Conservation (phyloP, 2,888 invertebrate species). For the Iphiclides podalirius region DNA sequence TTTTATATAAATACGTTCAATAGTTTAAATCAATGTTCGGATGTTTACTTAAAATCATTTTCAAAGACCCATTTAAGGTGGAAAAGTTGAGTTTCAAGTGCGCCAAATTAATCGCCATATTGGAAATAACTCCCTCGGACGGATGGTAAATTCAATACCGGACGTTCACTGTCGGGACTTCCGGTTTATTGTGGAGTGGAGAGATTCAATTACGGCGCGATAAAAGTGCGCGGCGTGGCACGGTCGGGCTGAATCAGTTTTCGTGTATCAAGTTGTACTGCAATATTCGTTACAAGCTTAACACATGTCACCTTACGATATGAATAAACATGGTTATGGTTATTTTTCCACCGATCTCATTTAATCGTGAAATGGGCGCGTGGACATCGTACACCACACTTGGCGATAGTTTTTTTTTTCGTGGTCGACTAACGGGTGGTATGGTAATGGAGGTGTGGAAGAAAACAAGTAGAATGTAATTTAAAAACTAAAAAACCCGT, state of each 20-base stretch:
- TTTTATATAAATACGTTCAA: too few species aligned
- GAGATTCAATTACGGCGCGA: conserved; percentile 74
- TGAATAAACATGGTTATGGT: not conserved
- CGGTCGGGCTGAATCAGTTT: conserved; percentile 28
- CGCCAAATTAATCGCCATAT: conserved; percentile 42
- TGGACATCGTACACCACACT: too few species aligned
- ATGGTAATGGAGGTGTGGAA: too few species aligned
- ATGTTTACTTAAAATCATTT: conserved; percentile 10
- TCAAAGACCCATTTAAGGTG: not conserved
- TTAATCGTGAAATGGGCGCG: not conserved
- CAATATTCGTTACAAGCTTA: not conserved
- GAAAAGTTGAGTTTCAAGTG: conserved; percentile 5
- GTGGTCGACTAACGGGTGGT: too few species aligned
- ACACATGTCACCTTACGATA: not conserved
- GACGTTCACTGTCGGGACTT: conserved; percentile 57
- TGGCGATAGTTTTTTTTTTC: too few species aligned
- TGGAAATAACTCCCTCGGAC: conserved; percentile 59
- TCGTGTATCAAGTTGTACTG: not conserved
- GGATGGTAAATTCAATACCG: conserved; percentile 59
- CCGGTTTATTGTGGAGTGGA: conserved; percentile 70
- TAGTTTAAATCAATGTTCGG: too few species aligned
- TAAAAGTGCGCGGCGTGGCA: conserved; percentile 58
- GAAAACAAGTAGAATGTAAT: too few species aligned
- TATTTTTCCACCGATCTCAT: not conserved
- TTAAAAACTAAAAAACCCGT: too few species aligned